These are phyloP conservation scores for Mormyrus hasselquistii DNA, from an alignment of 2,797 vertebrate genomes.

Conservation along the genomic window DNA sequence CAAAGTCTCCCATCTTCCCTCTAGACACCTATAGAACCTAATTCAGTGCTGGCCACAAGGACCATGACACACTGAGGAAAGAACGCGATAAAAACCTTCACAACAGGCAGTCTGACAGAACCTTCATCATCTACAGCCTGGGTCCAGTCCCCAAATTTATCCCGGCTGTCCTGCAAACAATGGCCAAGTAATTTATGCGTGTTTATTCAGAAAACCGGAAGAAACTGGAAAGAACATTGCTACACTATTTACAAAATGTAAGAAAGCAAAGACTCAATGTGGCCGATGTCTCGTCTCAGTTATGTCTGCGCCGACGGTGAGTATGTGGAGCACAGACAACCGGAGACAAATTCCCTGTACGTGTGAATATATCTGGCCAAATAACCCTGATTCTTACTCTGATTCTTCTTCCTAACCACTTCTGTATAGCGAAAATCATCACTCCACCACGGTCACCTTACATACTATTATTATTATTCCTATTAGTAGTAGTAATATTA, in stretches of 20 bases:
- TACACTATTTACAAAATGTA: background rate
- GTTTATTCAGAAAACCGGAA: background rate
- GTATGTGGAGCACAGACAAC: background rate
- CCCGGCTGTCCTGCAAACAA: conserved; percentile 65
- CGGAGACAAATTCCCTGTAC: background rate
- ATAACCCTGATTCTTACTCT: background rate
- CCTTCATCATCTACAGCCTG: conserved; percentile 72
- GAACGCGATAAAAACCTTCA: conserved; percentile 64
- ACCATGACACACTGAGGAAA: background rate
- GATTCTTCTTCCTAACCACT: background rate
- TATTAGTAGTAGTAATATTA: background rate
- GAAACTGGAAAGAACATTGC: background rate
- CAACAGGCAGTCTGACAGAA: conserved; percentile 66
- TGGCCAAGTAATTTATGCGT: background rate
- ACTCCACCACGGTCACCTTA: background rate
- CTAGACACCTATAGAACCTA: background rate
- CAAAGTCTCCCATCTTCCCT: background rate
- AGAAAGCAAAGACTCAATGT: background rate
- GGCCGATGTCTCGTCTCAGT: background rate
- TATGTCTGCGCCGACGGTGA: background rate
- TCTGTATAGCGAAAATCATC: background rate
- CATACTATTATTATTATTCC: background rate
- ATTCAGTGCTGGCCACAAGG: background rate
- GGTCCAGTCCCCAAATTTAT: conserved; percentile 71
- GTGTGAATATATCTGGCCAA: background rate